Evolutionary conservation across 2,888 invertebrate genomes (phyloP).

Genomic region (Nemotelus nigrinus): DNA sequence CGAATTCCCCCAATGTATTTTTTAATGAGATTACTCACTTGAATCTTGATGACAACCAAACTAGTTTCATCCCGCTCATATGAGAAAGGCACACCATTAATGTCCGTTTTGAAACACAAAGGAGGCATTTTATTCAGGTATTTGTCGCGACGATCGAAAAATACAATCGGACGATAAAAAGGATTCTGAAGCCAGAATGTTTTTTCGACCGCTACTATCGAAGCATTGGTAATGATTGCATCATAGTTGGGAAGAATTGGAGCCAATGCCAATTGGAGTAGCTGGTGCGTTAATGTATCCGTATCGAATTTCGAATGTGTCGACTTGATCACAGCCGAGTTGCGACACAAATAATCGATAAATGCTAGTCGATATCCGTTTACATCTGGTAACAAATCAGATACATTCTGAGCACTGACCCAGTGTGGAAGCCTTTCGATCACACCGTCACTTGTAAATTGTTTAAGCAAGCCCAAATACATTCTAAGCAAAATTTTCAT

Average conservation of each 20-base stretch:
- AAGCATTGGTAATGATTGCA: background rate
- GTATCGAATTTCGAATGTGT: slow-evolving; percentile 41
- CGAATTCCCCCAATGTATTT: background rate
- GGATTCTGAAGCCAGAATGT: background rate
- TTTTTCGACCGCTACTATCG: background rate
- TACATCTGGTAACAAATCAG: slow-evolving; percentile 21
- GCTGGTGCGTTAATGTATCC: background rate
- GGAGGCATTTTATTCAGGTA: slow-evolving; percentile 49
- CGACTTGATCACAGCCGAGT: slow-evolving; percentile 41
- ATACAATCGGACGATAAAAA: slow-evolving; percentile 47
- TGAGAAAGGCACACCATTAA: slow-evolving; percentile 40
- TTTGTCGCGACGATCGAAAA: slow-evolving; percentile 46
- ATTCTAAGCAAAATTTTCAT: slow-evolving; percentile 72
- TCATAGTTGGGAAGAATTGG: slow-evolving; percentile 8
- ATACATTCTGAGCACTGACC: background rate
- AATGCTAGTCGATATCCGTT: slow-evolving; percentile 46
- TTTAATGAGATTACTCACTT: slow-evolving; percentile 24
- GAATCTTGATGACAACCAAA: slow-evolving; percentile 48
- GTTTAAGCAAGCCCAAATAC: slow-evolving; percentile 68
- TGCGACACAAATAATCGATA: slow-evolving; percentile 43
- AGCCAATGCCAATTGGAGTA: background rate
- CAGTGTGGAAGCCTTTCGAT: background rate
- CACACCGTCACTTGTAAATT: slow-evolving; percentile 48
- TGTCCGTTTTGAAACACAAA: slow-evolving; percentile 44
- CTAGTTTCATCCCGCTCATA: slow-evolving; percentile 46